Base-by-base conservation (phyloP, 2,888 invertebrate genomes). In the Watsonalla cultraria region DNA sequence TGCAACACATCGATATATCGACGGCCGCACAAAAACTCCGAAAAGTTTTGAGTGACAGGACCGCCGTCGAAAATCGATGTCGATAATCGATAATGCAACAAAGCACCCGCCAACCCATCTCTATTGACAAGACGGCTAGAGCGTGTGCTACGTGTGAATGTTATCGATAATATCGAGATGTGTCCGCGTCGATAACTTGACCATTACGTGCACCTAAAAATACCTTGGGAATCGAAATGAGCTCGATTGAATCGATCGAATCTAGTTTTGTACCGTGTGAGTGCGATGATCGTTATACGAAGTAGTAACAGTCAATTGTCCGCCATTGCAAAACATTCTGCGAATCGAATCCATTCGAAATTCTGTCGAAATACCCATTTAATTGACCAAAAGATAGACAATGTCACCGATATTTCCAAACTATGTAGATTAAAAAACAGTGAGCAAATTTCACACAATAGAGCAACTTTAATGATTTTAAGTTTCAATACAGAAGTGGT, bases 91-190 rank as follows among this genome's bases (percentile, higher is more conserved):
- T 83, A 84, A 72, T 59, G 72, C 74, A 77, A 86, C 88, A 88
- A 88, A 87, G 88, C 85, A 78, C 78, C 84, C 86, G 86, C 84
- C 84, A 72, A 72, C 80, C 79, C 82, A 83, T 79, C 84, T 80
- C 84, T 86, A 86, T 81, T 83, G 86, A 86, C 86, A 85, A 74
- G 80, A 65, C 65, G 76, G 76, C 74, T 72, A 72, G 83, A 84
- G 86, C 89, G 90, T 90, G 90, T 88, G 88, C 88, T 84, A 88
- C 80, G 90, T 90, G 90, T 89, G 90, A 90, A 90, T 89, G 84
- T 80, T 89, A 89, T 90, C 90, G 83, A 85, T 78, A 75, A 66
- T 69, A 86, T 87, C 87, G 83, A 83, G 88, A 88, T 86, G 74
- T 78, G 74, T 75, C 70, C 72, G 74, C 72, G 71, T 85, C 84